Base-by-base conservation (phyloP, 23 tunicate genomes). In the Styela plicata region DNA sequence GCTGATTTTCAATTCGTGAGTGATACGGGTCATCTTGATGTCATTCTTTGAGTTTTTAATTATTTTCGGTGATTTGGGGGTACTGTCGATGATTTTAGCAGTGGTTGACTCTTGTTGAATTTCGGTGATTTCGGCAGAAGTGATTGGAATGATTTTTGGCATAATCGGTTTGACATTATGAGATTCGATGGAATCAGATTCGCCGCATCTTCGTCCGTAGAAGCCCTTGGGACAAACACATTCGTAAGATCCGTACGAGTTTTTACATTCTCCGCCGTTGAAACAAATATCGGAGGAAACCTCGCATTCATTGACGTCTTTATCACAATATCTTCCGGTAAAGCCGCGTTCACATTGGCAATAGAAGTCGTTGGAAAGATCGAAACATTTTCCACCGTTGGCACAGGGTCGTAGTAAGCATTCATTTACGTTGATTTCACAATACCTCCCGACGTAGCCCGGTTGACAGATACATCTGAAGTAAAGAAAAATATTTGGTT, bases 331-430 rank as follows among this genome's bases (percentile, higher is more conserved):
- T 2, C 80, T 68, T 26, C 97, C 97, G 24, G 63, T 52, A 85
- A 34, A 91, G n/a, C 97, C 97, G 10, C 66, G 78, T 21, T 84
- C 65, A 74, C 97, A 91, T 31, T 91, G 76, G 53, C 97, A 91
- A 22, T 80, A 64, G 83, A 80, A 85, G 37, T 86, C 89, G 36
- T 89, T 89, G 70, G 44, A 18, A 28, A 91, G 31, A 69, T 91
- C 84, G 24, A 67, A 82, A 53, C 97, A 91, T 5, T 32, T 34
- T 17, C 87, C 97, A 23, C 97, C 97, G 83, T 91, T 91, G 0
- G 97, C 97, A 33, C 97, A 91, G 16, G 97, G 97, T 29, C 86
- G 78, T 24, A 83, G 77, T 28, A 82, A 66, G 77, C 97, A 91
- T 83, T 86, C 88, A 18, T 70, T 53, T 35, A 91, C 87, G 24